phyloP scores from a whole-genome alignment of 1,140 invertebrate species.

The Bombus sibiricus region DNA sequence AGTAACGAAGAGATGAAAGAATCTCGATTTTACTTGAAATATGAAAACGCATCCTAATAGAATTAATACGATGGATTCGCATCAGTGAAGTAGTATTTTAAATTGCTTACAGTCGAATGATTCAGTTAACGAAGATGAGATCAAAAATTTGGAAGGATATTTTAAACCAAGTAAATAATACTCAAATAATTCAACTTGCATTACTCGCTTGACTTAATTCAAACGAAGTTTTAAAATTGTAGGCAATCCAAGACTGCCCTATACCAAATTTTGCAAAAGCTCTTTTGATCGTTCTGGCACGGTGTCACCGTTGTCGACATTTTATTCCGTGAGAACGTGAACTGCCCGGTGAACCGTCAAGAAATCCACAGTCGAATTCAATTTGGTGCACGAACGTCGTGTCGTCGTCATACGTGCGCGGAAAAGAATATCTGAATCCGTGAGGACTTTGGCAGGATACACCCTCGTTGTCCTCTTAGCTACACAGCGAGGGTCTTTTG shows the following conservation, averaged over 20 bases:
- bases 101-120: background rate
- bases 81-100: no score
- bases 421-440: conserved; percentile 43
- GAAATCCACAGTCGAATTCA: conserved; percentile 49
- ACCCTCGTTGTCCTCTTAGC: conserved; percentile 14
- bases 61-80: no score
- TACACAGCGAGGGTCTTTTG: background rate
- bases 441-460: conserved; percentile 7
- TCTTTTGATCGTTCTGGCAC: background rate
- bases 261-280: background rate
- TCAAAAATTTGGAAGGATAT: background rate
- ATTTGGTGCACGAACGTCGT: conserved; percentile 51
- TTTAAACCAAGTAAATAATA: background rate
- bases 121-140: background rate
- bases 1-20: no score
- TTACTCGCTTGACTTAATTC: no score
- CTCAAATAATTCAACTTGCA: no score
- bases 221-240: no score
- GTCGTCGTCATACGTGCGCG: conserved; percentile 45
- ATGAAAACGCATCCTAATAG: no score
- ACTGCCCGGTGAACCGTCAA: background rate
- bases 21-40: no score
- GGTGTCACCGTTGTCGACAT: conserved; percentile 7
- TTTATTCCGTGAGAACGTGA: background rate
- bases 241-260: no score